Base-by-base conservation (phyloP, 2,797 vertebrate species). In the Protosalanx chinensis region DNA sequence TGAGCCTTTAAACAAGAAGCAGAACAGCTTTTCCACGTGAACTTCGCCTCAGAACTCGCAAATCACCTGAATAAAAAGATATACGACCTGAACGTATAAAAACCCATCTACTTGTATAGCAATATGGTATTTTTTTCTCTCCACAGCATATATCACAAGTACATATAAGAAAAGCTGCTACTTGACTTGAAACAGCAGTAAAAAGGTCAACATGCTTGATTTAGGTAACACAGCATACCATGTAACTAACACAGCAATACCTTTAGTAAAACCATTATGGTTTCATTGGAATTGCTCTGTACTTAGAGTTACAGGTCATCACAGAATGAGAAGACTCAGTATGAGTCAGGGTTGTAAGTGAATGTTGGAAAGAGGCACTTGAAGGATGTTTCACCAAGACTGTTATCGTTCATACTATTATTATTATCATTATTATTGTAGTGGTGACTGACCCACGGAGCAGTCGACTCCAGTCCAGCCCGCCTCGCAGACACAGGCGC, bases 401-500 rank as follows among this genome's bases (percentile, higher is more conserved):
- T 46, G 41, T 46, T 46, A 46, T 46, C 12, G 10, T 37, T 37
- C 35, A 7, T 8, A 37, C 10, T 8, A 37, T 37, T 37, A 8
- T 46, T 13, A 13, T 46, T 46, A 13, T 46, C 7, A 46, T 46
- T 46, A 13, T 10, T 8, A 35, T 35, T 35, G 41, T 46, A 46
- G 41, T 20, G n/a, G 3, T 20, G 12, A 23, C 91, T 91, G 81
- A 98, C 98, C 98, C 74, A 94, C 94, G 61, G 98, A 97, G 86
- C 98, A 99, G 88, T 98, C 97, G 6, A 94, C 90, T 15, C 98
- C 96, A 0, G 95, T 98, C 96, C 97, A 98, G 77, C 93, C 96
- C 78, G 94, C 90, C 72, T 98, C 96, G 0, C 98, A 99, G 16
- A 94, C 87, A 77, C 98, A 99, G 72, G 93, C 93, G 5, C 95